phyloP scores from a whole-genome alignment of 2,113 vertebrate genomes.

The Phaethornis superciliosus region DNA sequence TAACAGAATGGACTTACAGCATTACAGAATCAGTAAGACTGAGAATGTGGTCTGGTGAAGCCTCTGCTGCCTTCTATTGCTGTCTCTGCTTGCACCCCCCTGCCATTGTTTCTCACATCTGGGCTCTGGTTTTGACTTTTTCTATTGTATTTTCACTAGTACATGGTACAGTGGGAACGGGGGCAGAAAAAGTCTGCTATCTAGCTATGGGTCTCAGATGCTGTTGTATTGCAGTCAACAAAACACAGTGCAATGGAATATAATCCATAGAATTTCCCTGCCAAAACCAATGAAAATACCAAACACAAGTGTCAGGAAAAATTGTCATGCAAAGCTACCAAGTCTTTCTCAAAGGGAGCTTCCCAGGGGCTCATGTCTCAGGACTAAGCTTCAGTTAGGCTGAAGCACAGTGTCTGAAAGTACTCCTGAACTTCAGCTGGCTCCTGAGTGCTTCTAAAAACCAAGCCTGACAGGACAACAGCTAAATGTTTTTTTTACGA shows the following conservation, averaged over 20 bases:
- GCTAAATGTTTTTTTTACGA: background rate
- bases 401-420: background rate
- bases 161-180: rapidly evolving
- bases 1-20: background rate
- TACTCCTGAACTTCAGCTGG: constrained; percentile 2
- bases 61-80: background rate
- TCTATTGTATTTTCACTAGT: background rate
- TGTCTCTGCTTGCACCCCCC: background rate
- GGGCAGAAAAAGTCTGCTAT: background rate
- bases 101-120: background rate
- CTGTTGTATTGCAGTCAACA: background rate
- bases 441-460: background rate
- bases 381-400: background rate
- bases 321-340: background rate
- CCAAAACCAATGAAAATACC: background rate
- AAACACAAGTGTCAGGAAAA: background rate
- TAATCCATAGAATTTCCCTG: background rate
- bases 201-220: background rate
- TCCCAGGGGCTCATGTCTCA: rapidly evolving
- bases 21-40: background rate
- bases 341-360: background rate
- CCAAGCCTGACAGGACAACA: background rate
- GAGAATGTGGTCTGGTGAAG: background rate
- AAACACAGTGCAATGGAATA: background rate
- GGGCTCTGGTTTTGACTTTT: background rate